Base-by-base conservation (phyloP, 2,113 vertebrate species). In the Myotis davidii region DNA sequence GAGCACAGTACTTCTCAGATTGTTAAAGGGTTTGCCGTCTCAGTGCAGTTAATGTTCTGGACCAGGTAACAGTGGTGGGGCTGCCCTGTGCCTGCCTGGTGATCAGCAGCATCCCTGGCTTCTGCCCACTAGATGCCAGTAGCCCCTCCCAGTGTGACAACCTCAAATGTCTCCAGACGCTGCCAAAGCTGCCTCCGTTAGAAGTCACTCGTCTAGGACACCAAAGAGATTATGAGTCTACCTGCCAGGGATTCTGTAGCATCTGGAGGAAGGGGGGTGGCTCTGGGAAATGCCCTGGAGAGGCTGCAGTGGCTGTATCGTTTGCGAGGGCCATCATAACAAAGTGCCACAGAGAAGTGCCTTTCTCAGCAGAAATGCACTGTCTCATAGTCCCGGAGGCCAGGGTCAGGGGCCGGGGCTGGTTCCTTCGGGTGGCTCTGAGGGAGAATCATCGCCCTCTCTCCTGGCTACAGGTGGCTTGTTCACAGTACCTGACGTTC, bases 11-110 rank as follows among this genome's bases (percentile, higher is more conserved):
- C 16, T 39, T 17, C 9, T 34, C 21, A 25, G 32, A 17, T n/a
- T 37, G 42, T 79, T 23, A 72, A 39, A 92, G 48, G 34, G n/a
- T 42, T 70, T 84, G 59, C 34, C 7, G 1, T 73, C 79, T 88
- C 56, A 39, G 34, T 9, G 10, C 32, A 9, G 1, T 2, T 37
- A 13, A 21, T 6, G 1, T 42, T 61, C 48, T 7, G 64, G 37
- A 9, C 16, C 12, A 61, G 42, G 9, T n/a, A 3, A 45, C 7
- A 5, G 70, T 17, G 29, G 12, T 3, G 18, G 29, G 37, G 29
- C 3, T 4, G 2, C 25, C 18, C 34, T n/a, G 8, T 25, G 29
- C 9, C 72, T 17, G 37, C 0, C 4, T 2, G 61, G 11, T 25
- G 23, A 25, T 21, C 0, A 61, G 29, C 14, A 32, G 37, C 29